A percentile compares a stretch with the other conserved stretches of the same genome.
phyloP scores from a whole-genome alignment of 2,113 vertebrate genomes.

The human (Homo sapiens) region GRCh38 chr2:46250501-46251000 shows the following conservation, averaged over 20 bases:
- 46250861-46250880: not conserved
- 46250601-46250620: not conserved
- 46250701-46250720: not conserved
- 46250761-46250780: not conserved
- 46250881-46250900: not conserved
- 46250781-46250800: not conserved
- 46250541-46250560: not conserved
- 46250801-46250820: not conserved
- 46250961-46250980: not conserved
- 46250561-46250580: not conserved
- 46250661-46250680: not conserved
- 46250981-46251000: slow-evolving; percentile 5
- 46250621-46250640: not conserved
- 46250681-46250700: not conserved
- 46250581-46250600: not conserved
- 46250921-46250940: not conserved
- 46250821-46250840: not conserved
- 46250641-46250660: not conserved
- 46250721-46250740: not conserved
- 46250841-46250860: not conserved
- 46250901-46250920: not conserved
- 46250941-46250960: not conserved
- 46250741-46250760: not conserved
- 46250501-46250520: not conserved
- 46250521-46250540: not conserved